Conservation (phyloP, 2,797 vertebrate genomes). For the Adelosebastes latens region DNA sequence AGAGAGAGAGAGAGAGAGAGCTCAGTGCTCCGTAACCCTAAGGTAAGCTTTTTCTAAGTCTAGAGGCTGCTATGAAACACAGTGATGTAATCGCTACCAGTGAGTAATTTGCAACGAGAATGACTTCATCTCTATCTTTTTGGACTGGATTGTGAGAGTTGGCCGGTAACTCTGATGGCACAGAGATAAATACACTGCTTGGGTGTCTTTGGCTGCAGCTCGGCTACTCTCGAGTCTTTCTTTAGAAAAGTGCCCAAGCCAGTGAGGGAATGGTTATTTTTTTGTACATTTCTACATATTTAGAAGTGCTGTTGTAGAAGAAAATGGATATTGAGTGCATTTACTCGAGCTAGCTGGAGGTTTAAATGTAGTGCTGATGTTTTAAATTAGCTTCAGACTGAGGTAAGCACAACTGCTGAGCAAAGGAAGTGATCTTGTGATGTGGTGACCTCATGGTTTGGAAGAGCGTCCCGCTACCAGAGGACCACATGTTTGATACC, state of each 20-base stretch:
- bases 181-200: not conserved
- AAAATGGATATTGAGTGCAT: not conserved
- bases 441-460: slow-evolving; percentile 5
- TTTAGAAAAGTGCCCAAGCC: not conserved
- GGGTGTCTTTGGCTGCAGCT: not conserved
- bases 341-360: not conserved
- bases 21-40: slow-evolving; percentile 11
- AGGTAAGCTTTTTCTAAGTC: slow-evolving; percentile 32
- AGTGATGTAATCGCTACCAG: slow-evolving; percentile 43
- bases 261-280: not conserved
- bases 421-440: slow-evolving; percentile 11
- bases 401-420: slow-evolving; percentile 12
- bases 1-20: not conserved
- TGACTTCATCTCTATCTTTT: slow-evolving; percentile 45
- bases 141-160: slow-evolving; percentile 9
- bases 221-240: not conserved
- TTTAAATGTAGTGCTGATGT: not conserved
- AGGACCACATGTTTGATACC: not conserved
- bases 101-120: slow-evolving; percentile 39
- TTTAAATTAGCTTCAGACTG: slow-evolving; percentile 13
- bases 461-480: not conserved
- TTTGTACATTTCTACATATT: not conserved
- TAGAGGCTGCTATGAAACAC: slow-evolving; percentile 37
- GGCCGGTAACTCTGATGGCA: slow-evolving; percentile 8
- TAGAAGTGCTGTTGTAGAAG: not conserved